Evolutionary conservation across 2,113 vertebrate species (phyloP).

Genomic region (Peromyscus leucopus): DNA sequence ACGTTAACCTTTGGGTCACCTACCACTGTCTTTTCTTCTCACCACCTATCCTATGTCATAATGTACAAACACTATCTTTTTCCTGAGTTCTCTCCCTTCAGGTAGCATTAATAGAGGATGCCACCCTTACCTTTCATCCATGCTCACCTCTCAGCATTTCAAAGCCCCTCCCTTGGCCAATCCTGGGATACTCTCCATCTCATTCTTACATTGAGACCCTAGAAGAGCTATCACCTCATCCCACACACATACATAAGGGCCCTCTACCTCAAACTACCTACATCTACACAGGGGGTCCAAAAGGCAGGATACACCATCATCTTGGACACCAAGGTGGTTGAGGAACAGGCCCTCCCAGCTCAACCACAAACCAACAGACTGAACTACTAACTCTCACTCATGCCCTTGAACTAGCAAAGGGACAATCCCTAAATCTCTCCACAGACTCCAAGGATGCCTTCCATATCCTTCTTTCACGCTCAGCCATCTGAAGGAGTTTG

Average conservation of each 20-base stretch:
- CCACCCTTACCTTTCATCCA: background rate
- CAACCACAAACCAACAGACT: background rate
- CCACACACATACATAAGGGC: background rate
- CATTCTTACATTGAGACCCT: background rate
- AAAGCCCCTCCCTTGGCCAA: background rate
- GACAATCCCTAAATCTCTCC: background rate
- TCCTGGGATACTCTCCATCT: background rate
- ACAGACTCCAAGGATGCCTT: background rate
- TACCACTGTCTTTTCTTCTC: background rate
- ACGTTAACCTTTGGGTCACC: background rate
- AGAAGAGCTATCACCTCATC: background rate
- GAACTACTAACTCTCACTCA: background rate
- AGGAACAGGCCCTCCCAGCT: background rate
- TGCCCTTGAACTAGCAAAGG: background rate
- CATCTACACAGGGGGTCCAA: background rate
- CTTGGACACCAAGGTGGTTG: background rate
- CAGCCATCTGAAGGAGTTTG: background rate
- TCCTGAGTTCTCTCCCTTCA: background rate
- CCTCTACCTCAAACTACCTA: background rate
- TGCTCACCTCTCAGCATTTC: background rate
- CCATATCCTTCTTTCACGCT: background rate
- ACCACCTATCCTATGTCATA: background rate
- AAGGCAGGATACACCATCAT: background rate
- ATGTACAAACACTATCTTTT: background rate
- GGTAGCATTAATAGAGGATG: background rate